Conservation (phyloP, 2,113 vertebrate genomes). For the Colaptes auratus region DNA sequence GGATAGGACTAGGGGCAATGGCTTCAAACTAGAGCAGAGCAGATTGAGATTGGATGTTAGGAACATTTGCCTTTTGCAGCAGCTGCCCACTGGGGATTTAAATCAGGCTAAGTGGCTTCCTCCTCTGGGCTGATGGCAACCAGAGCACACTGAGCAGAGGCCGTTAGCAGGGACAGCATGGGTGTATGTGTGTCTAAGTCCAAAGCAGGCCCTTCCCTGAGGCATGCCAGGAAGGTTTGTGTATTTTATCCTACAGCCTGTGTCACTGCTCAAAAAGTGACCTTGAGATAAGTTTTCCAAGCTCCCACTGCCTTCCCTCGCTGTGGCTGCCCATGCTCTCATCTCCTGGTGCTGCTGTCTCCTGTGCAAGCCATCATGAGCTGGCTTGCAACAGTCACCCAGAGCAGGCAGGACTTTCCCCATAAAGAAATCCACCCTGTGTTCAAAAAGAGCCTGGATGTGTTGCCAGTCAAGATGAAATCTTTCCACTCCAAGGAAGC, state of each 20-base stretch:
- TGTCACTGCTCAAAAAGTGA: background rate
- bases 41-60: no score
- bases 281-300: background rate
- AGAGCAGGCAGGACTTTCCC: background rate
- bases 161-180: background rate
- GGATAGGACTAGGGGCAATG: no score
- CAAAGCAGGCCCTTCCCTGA: background rate
- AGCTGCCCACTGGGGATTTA: background rate
- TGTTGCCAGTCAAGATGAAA: constrained; percentile 4
- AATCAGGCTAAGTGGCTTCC: background rate
- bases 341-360: background rate
- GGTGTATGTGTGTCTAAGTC: background rate
- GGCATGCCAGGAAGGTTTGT: background rate
- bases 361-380: fast-evolving
- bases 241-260: background rate
- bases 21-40: no score
- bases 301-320: background rate
- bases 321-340: background rate
- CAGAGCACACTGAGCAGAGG: background rate
- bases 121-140: background rate
- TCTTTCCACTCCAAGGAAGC: constrained; percentile 56
- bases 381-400: background rate
- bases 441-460: constrained; percentile 6
- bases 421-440: background rate
- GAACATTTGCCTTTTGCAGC: background rate